These are phyloP conservation scores for Phycodurus eques DNA, from an alignment of 2,113 vertebrate species.

Conservation along the genomic window DNA sequence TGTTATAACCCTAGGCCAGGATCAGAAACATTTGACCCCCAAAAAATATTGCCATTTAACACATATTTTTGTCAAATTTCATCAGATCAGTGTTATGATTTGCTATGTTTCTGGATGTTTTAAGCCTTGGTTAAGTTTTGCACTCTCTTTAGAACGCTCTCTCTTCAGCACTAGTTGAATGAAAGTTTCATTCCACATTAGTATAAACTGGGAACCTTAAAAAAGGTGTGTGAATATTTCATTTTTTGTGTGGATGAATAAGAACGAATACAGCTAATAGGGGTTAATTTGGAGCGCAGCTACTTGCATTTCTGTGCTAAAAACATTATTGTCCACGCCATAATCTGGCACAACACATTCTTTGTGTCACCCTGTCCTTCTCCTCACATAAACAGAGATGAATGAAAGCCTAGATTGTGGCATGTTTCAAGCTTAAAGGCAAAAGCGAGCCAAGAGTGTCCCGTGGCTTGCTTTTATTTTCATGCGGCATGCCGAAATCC, in stretches of 20 bases:
- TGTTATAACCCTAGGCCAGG: too few relatives aligned
- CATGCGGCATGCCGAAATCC: constrained; percentile 30
- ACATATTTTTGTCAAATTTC: too few relatives aligned
- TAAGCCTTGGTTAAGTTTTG: too few relatives aligned
- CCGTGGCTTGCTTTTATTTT: constrained; percentile 19
- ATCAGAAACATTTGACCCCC: too few relatives aligned
- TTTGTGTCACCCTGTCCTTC: not conserved
- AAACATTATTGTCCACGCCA: not conserved
- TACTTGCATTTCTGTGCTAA: constrained; percentile 2
- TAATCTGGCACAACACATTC: not conserved
- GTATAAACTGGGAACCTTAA: not conserved
- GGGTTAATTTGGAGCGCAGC: not conserved
- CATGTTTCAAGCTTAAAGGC: constrained; percentile 8
- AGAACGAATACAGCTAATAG: not conserved
- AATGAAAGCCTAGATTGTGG: constrained; percentile 22
- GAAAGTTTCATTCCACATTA: not conserved
- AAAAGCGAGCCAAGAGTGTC: constrained; percentile 27
- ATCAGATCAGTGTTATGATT: too few relatives aligned
- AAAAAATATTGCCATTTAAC: too few relatives aligned
- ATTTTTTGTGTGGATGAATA: not conserved
- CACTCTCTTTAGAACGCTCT: too few relatives aligned
- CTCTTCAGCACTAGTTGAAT: too few relatives aligned
- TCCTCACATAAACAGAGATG: not conserved
- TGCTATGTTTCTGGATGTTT: too few relatives aligned
- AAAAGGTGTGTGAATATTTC: too few relatives aligned